A percentile compares a stretch with the other conserved stretches of the same genome.
Evolutionary conservation across 1,140 invertebrate genomes (phyloP).

Genomic region (Ridgeia piscesae): DNA sequence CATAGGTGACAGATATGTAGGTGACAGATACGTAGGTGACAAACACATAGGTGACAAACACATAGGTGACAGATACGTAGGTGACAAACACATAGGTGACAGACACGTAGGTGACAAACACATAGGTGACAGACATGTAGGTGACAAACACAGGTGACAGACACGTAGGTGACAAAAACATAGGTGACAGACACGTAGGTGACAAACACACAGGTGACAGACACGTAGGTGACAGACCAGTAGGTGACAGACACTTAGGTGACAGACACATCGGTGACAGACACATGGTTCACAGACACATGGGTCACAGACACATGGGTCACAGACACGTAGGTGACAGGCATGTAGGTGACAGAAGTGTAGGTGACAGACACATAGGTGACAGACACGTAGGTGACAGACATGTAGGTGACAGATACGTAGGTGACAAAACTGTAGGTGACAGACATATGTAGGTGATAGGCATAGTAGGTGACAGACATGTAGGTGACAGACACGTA

Average conservation of each 20-base stretch:
- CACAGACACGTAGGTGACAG: constrained; percentile 48
- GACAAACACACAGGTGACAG: background rate
- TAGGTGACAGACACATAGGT: constrained; percentile 53
- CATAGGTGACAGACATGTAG: too few relatives aligned
- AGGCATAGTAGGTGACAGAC: constrained; percentile 43
- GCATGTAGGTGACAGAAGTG: background rate
- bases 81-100: constrained; percentile 36
- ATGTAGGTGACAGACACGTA: constrained; percentile 45
- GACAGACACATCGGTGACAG: constrained; percentile 49
- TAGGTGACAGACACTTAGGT: constrained; percentile 33
- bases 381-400: constrained; percentile 34
- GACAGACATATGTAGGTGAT: background rate
- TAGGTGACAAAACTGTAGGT: constrained; percentile 48
- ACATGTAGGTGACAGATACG: constrained; percentile 42
- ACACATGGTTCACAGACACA: constrained; percentile 40
- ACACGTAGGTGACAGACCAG: constrained; percentile 53
- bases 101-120: constrained; percentile 46
- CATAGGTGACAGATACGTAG: constrained; percentile 46
- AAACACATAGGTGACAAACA: constrained; percentile 46
- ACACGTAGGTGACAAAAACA: constrained; percentile 43
- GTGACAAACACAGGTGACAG: too few relatives aligned
- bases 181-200: constrained; percentile 48
- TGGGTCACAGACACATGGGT: constrained; percentile 33
- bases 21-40: too few relatives aligned
- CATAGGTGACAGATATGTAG: too few relatives aligned